These are phyloP conservation scores for Proterorhinus semilunaris DNA, from an alignment of 2,113 vertebrate species.

Conservation along the genomic window DNA sequence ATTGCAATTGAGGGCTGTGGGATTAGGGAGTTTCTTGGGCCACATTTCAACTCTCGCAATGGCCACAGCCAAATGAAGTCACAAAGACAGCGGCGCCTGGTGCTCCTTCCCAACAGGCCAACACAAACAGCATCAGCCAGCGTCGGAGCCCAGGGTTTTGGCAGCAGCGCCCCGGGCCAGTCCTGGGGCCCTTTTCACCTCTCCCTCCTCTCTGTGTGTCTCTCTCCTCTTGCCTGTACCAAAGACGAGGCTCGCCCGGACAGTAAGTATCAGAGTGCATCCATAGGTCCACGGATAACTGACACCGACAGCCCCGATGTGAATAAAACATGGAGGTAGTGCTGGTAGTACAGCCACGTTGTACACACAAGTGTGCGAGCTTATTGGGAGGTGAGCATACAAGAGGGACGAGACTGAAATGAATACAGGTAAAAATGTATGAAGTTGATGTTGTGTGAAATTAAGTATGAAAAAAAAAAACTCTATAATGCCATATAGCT, in stretches of 20 bases:
- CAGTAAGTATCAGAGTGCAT: neutral
- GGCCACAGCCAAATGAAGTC: neutral
- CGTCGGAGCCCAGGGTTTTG: neutral
- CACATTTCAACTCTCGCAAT: neutral
- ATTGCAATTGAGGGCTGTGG: neutral
- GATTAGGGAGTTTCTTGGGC: constrained; percentile 6
- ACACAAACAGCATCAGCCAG: constrained; percentile 4
- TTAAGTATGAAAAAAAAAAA: no score
- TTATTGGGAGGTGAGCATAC: neutral
- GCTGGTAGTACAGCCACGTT: neutral
- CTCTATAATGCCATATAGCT: no score
- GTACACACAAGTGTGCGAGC: neutral
- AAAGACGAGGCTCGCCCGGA: neutral
- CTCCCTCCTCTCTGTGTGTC: neutral
- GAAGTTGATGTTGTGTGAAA: no score
- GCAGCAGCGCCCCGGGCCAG: neutral
- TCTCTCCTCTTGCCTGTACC: neutral
- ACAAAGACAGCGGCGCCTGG: neutral
- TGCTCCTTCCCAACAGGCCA: neutral
- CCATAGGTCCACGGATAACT: neutral
- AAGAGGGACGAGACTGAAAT: neutral
- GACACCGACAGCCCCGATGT: neutral
- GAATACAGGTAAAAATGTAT: no score
- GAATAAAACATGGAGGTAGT: constrained; percentile 1
- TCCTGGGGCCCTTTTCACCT: constrained; percentile 6